These are phyloP conservation scores for Actenoides lindsayi DNA, from an alignment of 2,113 vertebrate genomes.

Conservation along the genomic window DNA sequence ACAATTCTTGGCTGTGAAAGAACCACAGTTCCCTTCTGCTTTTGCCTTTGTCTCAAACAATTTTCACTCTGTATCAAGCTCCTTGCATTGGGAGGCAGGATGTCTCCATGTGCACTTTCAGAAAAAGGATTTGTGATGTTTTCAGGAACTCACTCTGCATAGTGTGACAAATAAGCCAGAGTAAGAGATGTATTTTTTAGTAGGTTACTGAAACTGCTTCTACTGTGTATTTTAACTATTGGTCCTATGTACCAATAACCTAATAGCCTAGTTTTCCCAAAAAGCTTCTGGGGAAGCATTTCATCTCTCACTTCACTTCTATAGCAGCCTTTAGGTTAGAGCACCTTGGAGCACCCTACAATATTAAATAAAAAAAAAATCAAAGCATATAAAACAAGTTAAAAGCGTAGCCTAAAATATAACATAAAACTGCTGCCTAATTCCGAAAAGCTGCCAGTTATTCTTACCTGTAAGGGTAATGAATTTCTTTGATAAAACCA, in stretches of 20 bases:
- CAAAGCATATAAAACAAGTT: neutral
- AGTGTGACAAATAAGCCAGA: neutral
- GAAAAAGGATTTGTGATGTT: neutral
- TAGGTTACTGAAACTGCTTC: neutral
- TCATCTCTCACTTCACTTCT: conserved; percentile 21
- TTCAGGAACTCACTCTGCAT: neutral
- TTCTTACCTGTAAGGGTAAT: neutral
- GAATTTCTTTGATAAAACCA: conserved; percentile 1
- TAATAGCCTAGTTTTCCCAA: neutral
- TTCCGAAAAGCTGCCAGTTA: conserved; percentile 4
- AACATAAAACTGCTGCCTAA: neutral
- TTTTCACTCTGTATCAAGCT: neutral
- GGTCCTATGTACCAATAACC: neutral
- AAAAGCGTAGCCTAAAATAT: neutral
- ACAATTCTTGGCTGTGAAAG: neutral
- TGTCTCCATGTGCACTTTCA: neutral
- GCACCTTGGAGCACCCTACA: neutral
- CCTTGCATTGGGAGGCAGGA: neutral
- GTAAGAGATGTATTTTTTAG: conserved; percentile 5
- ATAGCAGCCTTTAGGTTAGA: neutral
- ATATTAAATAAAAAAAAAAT: conserved; percentile 43
- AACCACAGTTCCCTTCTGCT: neutral
- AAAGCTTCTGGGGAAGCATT: neutral
- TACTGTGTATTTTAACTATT: neutral
- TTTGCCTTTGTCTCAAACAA: neutral